Base-by-base conservation (phyloP, 2,888 invertebrate genomes). In the Drosophila macrospina region DNA sequence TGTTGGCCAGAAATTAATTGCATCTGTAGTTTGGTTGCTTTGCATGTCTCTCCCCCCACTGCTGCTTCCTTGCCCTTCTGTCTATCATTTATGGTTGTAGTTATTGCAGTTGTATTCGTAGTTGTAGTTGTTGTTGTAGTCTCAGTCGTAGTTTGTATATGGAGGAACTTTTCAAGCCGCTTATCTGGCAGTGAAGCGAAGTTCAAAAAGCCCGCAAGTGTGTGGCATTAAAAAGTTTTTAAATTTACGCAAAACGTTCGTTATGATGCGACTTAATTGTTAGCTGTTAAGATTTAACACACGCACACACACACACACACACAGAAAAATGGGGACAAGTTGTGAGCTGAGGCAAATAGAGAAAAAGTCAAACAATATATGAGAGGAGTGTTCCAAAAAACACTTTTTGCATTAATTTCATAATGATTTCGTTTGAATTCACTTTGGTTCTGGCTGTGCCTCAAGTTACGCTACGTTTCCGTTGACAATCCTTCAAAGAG, bases 261-360 rank as follows among this genome's bases (percentile, higher is more conserved):
- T 81, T 86, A 85, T 80, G 73, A 59, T 85, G 82, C 85, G 85
- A 87, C 83, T 83, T 83, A 83, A 83, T 83, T 83, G 83, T 83
- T 85, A 67, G 83, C 85, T 81, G 87, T 81, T 70, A 87, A 85
- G 87, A 81, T 79, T 86, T 86, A 81, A 76, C 63, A 69, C 62
- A 63, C 50, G 52, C 64, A 54, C 59, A 32, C 56, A 30, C 41
- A 50, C 48, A 30, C 44, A 62, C 54, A 44, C 44, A 79, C 63
- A 68, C 55, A 57, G 5, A 24, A 20, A 32, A 63, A 47, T 42
- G 36, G 26, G 28, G 47, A 48, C 67, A 67, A 52, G 32, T 41
- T 13, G 15, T 13, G 15, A 36, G 41, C 16, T 16, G 48, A 41
- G 32, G 16, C 20, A 37, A n/a, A 10, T 1, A 32, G 10, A 15